A percentile compares a stretch with the other conserved stretches of the same genome.
Conservation (phyloP, 2,113 vertebrate species). For the Xenopus borealis region DNA sequence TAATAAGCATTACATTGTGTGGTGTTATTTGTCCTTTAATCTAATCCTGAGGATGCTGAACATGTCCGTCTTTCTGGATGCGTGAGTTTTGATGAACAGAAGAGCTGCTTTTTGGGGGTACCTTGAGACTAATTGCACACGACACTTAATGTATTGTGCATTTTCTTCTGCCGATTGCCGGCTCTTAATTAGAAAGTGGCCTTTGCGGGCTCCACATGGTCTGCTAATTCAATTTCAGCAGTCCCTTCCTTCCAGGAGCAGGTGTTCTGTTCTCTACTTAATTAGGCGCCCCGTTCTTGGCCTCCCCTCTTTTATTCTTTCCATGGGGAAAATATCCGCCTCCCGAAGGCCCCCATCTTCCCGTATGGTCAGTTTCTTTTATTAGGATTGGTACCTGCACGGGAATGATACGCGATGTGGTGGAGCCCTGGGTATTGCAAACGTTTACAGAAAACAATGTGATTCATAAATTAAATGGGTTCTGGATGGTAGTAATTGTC, state of each 20-base stretch:
- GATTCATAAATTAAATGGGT: no score
- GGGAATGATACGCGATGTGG: no score
- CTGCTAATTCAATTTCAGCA: slow-evolving; percentile 14
- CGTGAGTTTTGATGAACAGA: background rate
- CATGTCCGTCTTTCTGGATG: background rate
- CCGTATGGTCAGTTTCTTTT: background rate
- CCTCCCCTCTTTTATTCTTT: background rate
- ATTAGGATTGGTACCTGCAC: no score
- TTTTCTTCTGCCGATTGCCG: background rate
- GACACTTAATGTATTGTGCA: slow-evolving; percentile 14
- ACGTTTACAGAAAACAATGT: no score
- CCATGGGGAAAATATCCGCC: background rate
- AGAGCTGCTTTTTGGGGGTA: background rate
- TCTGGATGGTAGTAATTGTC: no score
- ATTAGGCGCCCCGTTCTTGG: slow-evolving; percentile 3
- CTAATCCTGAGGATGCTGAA: no score
- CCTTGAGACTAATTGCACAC: background rate
- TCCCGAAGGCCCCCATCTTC: background rate
- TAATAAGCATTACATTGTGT: no score
- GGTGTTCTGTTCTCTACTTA: slow-evolving; percentile 15
- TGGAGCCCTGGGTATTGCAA: no score
- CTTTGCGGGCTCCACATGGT: background rate
- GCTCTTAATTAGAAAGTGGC: slow-evolving; percentile 13
- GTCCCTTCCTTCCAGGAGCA: slow-evolving; percentile 13
- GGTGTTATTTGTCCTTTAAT: no score